phyloP scores from a whole-genome alignment of 2,888 invertebrate genomes.

The Poecilobothrus nobilitatus region DNA sequence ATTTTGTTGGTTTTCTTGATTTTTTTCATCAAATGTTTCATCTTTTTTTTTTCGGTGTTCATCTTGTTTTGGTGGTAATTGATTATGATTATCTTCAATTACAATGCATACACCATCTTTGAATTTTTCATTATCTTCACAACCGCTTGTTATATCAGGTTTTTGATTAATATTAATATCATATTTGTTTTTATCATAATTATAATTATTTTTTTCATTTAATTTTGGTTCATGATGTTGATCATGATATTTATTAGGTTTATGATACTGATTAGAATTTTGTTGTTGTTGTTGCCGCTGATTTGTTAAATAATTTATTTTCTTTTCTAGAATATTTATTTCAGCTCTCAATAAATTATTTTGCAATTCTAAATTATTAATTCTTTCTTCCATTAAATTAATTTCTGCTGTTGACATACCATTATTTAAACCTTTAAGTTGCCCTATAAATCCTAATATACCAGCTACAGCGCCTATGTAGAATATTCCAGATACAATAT shows the following conservation, averaged over 20 bases:
- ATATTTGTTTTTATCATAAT: neutral
- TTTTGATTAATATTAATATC: neutral
- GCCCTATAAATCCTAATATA: slow-evolving; percentile 33
- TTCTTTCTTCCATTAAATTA: slow-evolving; percentile 23
- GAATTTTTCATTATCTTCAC: neutral
- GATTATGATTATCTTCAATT: neutral
- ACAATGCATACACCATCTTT: neutral
- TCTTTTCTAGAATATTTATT: slow-evolving; percentile 37
- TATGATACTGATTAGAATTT: neutral
- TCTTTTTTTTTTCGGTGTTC: neutral
- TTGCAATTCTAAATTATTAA: slow-evolving; percentile 35
- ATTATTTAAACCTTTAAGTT: slow-evolving; percentile 30
- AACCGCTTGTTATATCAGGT: neutral
- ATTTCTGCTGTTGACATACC: slow-evolving; percentile 22
- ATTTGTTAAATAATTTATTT: slow-evolving; percentile 33
- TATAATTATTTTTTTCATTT: neutral
- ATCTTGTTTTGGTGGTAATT: neutral
- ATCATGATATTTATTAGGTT: neutral
- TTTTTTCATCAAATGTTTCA: no score
- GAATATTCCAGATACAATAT: slow-evolving; percentile 29
- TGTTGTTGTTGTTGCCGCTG: neutral
- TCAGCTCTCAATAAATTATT: slow-evolving; percentile 40
- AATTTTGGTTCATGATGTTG: neutral
- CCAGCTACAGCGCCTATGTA: slow-evolving; percentile 31
- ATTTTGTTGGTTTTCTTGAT: no score